Conservation (phyloP, 2,888 invertebrate species). For the Lamellibrachia columna region DNA sequence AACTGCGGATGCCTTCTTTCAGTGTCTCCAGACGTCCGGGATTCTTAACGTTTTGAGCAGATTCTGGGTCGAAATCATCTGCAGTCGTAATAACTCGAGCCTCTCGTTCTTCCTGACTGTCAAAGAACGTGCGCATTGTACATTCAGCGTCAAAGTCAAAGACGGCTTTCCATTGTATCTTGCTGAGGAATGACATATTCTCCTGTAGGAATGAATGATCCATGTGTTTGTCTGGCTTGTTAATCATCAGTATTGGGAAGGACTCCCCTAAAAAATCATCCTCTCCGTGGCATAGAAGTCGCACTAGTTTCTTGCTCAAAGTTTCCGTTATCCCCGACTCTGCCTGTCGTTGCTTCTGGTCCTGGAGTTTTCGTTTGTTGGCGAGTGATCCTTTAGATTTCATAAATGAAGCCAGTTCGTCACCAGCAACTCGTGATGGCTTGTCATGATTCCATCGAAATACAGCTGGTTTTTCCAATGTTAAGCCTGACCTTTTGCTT, state of each 20-base stretch:
- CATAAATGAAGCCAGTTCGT: background rate
- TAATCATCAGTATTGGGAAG: conserved; percentile 25
- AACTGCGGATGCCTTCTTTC: conserved; percentile 39
- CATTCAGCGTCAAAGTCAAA: conserved; percentile 37
- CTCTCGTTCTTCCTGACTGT: conserved; percentile 25
- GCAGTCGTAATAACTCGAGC: conserved; percentile 22
- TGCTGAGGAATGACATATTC: conserved; percentile 27
- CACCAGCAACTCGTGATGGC: background rate
- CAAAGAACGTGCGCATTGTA: conserved; percentile 27
- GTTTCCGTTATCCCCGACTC: background rate
- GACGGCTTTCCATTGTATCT: conserved; percentile 34
- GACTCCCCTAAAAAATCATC: conserved; percentile 22
- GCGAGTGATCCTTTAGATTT: background rate
- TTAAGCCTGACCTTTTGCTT: background rate
- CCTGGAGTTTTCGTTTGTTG: background rate
- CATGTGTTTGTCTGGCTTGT: background rate
- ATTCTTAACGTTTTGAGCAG: conserved; percentile 19
- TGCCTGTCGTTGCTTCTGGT: conserved; percentile 13
- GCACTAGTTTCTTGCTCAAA: conserved; percentile 19
- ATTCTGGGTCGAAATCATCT: conserved; percentile 25
- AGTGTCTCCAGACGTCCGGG: conserved; percentile 30
- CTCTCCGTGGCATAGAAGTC: conserved; percentile 22
- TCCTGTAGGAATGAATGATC: background rate
- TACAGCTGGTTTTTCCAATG: background rate
- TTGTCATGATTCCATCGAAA: conserved; percentile 23